Base-by-base conservation (phyloP, 2,888 invertebrate genomes). In the Plutella xylostella region DNA sequence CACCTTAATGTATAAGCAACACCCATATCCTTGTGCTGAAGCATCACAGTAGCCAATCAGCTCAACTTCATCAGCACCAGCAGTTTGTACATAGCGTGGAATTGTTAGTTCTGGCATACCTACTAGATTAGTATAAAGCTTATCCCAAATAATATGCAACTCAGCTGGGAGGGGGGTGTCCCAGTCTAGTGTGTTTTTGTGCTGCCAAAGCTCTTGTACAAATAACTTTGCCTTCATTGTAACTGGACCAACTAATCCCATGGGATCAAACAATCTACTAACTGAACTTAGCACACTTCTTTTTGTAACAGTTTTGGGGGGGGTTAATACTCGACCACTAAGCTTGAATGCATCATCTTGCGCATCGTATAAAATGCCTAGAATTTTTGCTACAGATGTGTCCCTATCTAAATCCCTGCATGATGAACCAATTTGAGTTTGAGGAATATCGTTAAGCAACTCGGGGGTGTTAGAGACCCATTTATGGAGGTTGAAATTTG, bases 191-290 rank as follows among this genome's bases (percentile, higher is more conserved):
- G n/a, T n/a, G n/a, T n/a, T n/a, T 20, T 46, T 22, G n/a, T 46
- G 31, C 18, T 42, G 46, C 46, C 46, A 46, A 4, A 46, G 22
- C 31, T 46, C 31, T 17, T 46, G 46, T 15, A 46, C 25, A 33
- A 33, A 33, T n/a, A 33, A 15, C 5, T 33, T 33, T 14, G 33
- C 33, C 15, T 33, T 43, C 2, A 47, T 21, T 22, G 42, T 47
- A 17, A 49, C 15, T 17, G 49, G 49, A 3, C 45, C 46, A 14
- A 33, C 38, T 7, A 49, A 31, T 2, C 49, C 49, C 35, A 49
- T 31, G 15, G 49, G 49, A 35, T 49, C 49, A 45, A 40, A 49
- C 7, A 47, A 25, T 40, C 42, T 42, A 12, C 45, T 41, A 15
- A 49, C 43, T n/a, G 42, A 45, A 22, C 48, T 45, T 30, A 45